Conservation (phyloP, 2,113 vertebrate species). For the Casuarius casuarius region DNA sequence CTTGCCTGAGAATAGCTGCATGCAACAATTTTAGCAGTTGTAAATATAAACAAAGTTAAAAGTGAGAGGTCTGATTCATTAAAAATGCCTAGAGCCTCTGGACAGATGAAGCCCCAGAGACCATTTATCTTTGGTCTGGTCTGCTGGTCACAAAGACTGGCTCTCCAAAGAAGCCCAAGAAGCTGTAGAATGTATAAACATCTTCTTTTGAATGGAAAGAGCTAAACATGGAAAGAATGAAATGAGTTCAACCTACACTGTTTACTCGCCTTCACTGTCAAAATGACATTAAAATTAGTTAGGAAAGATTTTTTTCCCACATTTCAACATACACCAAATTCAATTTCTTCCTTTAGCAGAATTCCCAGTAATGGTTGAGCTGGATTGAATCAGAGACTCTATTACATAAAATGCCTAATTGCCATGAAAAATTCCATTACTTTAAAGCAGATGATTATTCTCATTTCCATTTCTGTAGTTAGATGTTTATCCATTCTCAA, state of each 20-base stretch:
- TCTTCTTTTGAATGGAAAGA: not conserved
- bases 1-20: not conserved
- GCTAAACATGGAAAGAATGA: slow-evolving; percentile 22
- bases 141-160: not conserved
- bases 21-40: not conserved
- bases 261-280: not conserved
- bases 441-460: slow-evolving; percentile 21
- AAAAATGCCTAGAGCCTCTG: not conserved
- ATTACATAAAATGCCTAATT: not conserved
- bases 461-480: not conserved
- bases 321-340: slow-evolving; percentile 18
- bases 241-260: not conserved
- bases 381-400: slow-evolving; percentile 1
- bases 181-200: not conserved
- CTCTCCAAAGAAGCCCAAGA: not conserved
- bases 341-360: slow-evolving; percentile 5
- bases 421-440: not conserved
- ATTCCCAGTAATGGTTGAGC: not conserved
- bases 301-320: not conserved
- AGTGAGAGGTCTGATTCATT: not conserved
- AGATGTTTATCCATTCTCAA: not conserved
- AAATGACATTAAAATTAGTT: slow-evolving; percentile 46
- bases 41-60: not conserved
- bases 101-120: not conserved
- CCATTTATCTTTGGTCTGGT: not conserved